Evolutionary conservation across 2,113 vertebrate species (phyloP).

Genomic region (Nematolebias whitei): DNA sequence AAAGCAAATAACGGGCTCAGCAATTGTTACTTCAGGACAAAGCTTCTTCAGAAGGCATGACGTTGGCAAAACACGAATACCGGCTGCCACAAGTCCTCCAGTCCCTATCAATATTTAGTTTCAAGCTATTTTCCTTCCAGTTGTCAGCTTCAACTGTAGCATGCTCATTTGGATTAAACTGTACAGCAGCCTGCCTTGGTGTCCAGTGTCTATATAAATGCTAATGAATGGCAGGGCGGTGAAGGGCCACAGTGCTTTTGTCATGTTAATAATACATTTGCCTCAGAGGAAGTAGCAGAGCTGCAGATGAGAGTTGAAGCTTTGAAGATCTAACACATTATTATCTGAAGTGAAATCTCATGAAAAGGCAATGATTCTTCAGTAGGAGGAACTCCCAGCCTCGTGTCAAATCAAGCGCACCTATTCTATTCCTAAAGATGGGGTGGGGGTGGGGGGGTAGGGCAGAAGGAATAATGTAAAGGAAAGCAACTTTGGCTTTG

Average conservation of each 20-base stretch:
- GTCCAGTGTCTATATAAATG: constrained; percentile 71
- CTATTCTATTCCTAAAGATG: background rate
- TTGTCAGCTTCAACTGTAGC: background rate
- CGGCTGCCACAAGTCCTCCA: too few species aligned
- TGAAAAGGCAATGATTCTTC: constrained; percentile 56
- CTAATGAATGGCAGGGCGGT: constrained; percentile 57
- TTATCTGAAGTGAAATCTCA: constrained; percentile 67
- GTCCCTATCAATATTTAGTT: too few species aligned
- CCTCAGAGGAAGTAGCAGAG: constrained; percentile 53
- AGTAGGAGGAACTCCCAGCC: constrained; percentile 30
- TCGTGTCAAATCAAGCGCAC: background rate
- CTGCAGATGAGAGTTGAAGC: constrained; percentile 57
- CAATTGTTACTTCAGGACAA: too few species aligned
- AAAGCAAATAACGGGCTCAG: too few species aligned
- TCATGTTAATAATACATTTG: constrained; percentile 74
- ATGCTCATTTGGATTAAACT: constrained; percentile 46
- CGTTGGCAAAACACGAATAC: too few species aligned
- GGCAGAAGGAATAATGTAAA: background rate
- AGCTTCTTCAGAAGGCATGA: too few species aligned
- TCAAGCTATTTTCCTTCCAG: too few species aligned
- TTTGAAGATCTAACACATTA: constrained; percentile 69
- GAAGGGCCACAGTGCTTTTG: constrained; percentile 59
- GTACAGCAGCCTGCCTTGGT: constrained; percentile 34
- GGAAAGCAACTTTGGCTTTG: background rate
- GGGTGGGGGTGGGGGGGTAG: constrained; percentile 9